Percentiles rank a stretch among this genome's conserved stretches.
These are phyloP conservation scores for Botia almorhae DNA, from an alignment of 2,797 vertebrate species.

Conservation along the genomic window DNA sequence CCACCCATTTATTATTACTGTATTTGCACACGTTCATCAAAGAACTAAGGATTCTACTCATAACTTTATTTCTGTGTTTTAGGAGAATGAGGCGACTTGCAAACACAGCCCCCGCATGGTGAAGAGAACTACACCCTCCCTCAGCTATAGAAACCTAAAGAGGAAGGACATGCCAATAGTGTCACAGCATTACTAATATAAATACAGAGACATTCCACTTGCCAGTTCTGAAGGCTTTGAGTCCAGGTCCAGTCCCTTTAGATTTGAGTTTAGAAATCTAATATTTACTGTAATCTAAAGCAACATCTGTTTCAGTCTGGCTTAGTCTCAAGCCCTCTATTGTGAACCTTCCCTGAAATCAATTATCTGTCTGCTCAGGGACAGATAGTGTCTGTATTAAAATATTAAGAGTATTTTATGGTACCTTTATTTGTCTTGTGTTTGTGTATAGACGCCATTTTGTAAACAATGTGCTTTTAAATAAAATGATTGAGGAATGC, in stretches of 20 bases:
- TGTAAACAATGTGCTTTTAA: conserved; percentile 72
- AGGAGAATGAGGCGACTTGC: conserved; percentile 92
- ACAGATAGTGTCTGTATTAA: conserved; percentile 60
- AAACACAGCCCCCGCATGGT: conserved; percentile 93
- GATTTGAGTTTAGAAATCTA: neutral
- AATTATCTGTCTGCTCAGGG: conserved; percentile 20
- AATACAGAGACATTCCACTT: conserved; percentile 68
- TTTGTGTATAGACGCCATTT: conserved; percentile 78
- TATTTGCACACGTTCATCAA: neutral
- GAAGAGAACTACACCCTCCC: conserved; percentile 48
- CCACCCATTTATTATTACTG: neutral
- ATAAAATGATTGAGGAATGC: conserved; percentile 74
- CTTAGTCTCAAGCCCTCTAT: conserved; percentile 7
- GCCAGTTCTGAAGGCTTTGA: conserved; percentile 37
- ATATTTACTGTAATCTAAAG: conserved; percentile 8
- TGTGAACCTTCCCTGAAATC: neutral
- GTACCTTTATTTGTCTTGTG: conserved; percentile 62
- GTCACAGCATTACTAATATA: conserved; percentile 50
- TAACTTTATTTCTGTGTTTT: conserved; percentile 2
- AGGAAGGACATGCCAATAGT: conserved; percentile 40
- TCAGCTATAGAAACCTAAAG: conserved; percentile 48
- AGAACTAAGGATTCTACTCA: neutral
- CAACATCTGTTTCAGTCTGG: conserved; percentile 40
- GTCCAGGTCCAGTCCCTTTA: neutral
- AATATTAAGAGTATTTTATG: conserved; percentile 68